Evolutionary conservation across 2,888 invertebrate species (phyloP).

Genomic region (Ceraclea dissimilis): DNA sequence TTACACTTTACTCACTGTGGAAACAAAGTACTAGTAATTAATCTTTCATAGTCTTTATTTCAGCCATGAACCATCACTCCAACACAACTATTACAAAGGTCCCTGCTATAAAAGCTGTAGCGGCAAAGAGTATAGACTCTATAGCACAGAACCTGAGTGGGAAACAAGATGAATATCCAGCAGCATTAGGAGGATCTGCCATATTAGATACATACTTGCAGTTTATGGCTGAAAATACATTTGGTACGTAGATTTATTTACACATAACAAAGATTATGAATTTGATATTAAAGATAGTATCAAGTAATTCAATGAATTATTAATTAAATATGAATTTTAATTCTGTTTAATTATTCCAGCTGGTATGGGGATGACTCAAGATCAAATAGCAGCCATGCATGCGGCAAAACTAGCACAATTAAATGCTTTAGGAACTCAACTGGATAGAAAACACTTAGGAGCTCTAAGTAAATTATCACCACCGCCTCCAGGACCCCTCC

Average conservation of each 20-base stretch:
- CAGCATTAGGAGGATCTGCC: constrained; percentile 65
- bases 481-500: constrained; percentile 46
- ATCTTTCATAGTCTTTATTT: constrained; percentile 18
- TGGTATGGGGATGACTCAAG: constrained; percentile 54
- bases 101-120: constrained; percentile 55
- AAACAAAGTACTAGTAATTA: constrained; percentile 2
- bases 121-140: constrained; percentile 59
- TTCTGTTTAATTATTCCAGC: background rate
- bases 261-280: background rate
- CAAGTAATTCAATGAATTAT: background rate
- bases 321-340: background rate
- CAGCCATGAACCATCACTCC: constrained; percentile 46
- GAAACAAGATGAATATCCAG: constrained; percentile 62
- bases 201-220: constrained; percentile 83
- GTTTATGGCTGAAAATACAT: constrained; percentile 77
- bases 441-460: constrained; percentile 42
- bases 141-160: constrained; percentile 52
- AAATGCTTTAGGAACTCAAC: constrained; percentile 55
- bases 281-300: too few species aligned
- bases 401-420: constrained; percentile 73
- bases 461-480: constrained; percentile 49
- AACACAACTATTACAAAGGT: constrained; percentile 59
- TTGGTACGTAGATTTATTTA: constrained; percentile 41
- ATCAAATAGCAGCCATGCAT: constrained; percentile 66
- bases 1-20: background rate